phyloP scores from a whole-genome alignment of 2,888 invertebrate genomes.

The Automeris io region DNA sequence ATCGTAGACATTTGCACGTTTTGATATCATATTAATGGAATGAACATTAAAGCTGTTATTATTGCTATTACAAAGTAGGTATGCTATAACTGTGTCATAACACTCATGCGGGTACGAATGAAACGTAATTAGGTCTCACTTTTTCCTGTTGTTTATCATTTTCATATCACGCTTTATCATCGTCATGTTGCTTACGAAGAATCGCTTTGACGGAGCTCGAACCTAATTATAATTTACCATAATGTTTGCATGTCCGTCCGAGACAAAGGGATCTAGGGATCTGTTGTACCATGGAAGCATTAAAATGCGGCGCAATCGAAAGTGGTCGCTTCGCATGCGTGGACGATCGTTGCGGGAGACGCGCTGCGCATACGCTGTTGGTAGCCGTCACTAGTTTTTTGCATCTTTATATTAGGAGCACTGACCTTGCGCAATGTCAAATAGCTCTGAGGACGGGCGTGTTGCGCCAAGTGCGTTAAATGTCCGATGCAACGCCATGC shows the following conservation, averaged over 20 bases:
- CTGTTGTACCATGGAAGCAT: constrained; percentile 28
- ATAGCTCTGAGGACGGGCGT: constrained; percentile 58
- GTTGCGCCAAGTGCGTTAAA: constrained; percentile 44
- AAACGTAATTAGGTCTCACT: neutral
- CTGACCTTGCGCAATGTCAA: constrained; percentile 76
- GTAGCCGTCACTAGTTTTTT: constrained; percentile 36
- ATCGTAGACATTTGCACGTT: too few species aligned
- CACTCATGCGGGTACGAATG: too few species aligned
- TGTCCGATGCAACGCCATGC: constrained; percentile 40
- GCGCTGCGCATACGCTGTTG: constrained; percentile 41
- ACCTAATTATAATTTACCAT: constrained; percentile 25
- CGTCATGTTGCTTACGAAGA: neutral
- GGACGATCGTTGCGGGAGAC: constrained; percentile 34
- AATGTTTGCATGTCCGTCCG: constrained; percentile 28
- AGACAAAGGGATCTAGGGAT: constrained; percentile 39
- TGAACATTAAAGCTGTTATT: too few species aligned
- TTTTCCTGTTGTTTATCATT: constrained; percentile 13
- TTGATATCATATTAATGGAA: too few species aligned
- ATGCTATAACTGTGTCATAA: too few species aligned
- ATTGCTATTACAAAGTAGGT: too few species aligned
- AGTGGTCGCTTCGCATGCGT: constrained; percentile 61
- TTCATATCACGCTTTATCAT: neutral
- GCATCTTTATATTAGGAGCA: constrained; percentile 73
- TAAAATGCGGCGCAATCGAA: constrained; percentile 58
- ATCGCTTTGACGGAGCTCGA: neutral